A percentile compares a stretch with the other conserved stretches of the same genome.
Conservation (phyloP, 2,888 invertebrate genomes). For the Synanthedon vespiformis region DNA sequence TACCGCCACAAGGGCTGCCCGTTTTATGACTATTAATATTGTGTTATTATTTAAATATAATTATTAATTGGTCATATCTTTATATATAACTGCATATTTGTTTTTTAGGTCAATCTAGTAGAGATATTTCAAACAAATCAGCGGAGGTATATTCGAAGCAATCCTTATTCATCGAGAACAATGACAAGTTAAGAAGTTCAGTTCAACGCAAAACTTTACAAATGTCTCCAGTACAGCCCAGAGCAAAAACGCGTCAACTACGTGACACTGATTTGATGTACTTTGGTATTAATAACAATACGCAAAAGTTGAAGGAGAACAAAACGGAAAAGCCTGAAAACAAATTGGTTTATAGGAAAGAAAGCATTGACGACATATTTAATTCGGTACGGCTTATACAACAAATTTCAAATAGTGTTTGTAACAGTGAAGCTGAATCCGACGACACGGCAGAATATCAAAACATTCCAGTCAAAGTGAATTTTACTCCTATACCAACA, state of each 20-base stretch:
- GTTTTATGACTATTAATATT: no score
- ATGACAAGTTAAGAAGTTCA: constrained; percentile 7
- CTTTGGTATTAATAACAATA: constrained; percentile 51
- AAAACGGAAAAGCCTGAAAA: constrained; percentile 10
- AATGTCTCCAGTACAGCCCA: constrained; percentile 30
- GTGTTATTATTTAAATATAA: no score
- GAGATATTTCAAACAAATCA: constrained; percentile 15
- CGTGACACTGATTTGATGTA: constrained; percentile 72
- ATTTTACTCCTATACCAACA: constrained; percentile 39
- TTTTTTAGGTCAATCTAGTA: constrained; percentile 5
- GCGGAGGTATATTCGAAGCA: constrained; percentile 9
- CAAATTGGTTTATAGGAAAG: constrained; percentile 12
- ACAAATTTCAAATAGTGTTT: constrained; percentile 47
- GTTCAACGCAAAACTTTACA: constrained; percentile 27
- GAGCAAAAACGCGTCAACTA: constrained; percentile 57
- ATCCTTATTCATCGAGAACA: constrained; percentile 12
- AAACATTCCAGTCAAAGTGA: constrained; percentile 39
- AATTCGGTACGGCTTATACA: constrained; percentile 54
- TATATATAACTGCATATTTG: not conserved
- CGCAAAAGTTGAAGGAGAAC: constrained; percentile 6
- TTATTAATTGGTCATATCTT: no score
- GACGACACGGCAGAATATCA: constrained; percentile 53
- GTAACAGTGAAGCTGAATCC: constrained; percentile 57
- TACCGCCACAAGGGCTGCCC: no score
- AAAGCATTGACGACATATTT: constrained; percentile 38